Percentiles rank a stretch among this genome's conserved stretches.
Conservation (phyloP, 1,140 invertebrate genomes). For the Drosophila navojoa region DNA sequence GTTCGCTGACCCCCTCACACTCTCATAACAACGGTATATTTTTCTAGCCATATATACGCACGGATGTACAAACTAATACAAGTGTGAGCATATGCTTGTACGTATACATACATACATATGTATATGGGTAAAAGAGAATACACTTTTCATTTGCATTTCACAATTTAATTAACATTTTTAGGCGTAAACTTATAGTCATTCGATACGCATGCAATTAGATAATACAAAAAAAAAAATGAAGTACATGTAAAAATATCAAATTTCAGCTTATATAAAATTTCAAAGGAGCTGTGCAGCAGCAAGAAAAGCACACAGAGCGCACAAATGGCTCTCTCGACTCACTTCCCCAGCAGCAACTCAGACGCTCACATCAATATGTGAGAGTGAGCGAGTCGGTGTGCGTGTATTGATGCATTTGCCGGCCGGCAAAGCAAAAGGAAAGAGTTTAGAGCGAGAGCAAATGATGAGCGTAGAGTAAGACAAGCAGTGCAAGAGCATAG, state of each 20-base stretch:
- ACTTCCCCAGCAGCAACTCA: slow-evolving; percentile 18
- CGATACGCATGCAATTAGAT: slow-evolving; percentile 72
- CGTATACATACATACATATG: slow-evolving; percentile 4
- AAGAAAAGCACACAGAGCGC: slow-evolving; percentile 7
- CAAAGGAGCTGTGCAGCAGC: slow-evolving; percentile 15
- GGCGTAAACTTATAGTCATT: slow-evolving; percentile 63
- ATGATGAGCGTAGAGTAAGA: slow-evolving; percentile 17
- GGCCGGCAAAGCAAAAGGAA: slow-evolving; percentile 56
- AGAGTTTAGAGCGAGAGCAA: slow-evolving; percentile 4
- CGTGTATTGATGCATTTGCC: slow-evolving; percentile 45
- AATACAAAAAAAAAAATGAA: slow-evolving; percentile 59
- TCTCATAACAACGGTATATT: not conserved
- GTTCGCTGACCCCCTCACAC: slow-evolving; percentile 36
- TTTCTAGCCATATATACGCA: not conserved
- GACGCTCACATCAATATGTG: slow-evolving; percentile 9
- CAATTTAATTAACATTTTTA: slow-evolving; percentile 78
- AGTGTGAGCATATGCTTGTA: too few relatives aligned
- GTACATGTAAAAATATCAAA: slow-evolving; percentile 38
- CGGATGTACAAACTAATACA: not conserved
- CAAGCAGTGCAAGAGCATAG: slow-evolving; percentile 3
- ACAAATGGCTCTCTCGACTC: not conserved
- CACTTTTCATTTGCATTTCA: slow-evolving; percentile 63
- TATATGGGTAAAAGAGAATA: not conserved
- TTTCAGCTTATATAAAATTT: slow-evolving; percentile 33
- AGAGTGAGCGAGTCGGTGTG: slow-evolving; percentile 15